Percentiles rank a stretch among this genome's conserved stretches.
Conservation (phyloP, 2,113 vertebrate genomes). For the Rallus limicola region DNA sequence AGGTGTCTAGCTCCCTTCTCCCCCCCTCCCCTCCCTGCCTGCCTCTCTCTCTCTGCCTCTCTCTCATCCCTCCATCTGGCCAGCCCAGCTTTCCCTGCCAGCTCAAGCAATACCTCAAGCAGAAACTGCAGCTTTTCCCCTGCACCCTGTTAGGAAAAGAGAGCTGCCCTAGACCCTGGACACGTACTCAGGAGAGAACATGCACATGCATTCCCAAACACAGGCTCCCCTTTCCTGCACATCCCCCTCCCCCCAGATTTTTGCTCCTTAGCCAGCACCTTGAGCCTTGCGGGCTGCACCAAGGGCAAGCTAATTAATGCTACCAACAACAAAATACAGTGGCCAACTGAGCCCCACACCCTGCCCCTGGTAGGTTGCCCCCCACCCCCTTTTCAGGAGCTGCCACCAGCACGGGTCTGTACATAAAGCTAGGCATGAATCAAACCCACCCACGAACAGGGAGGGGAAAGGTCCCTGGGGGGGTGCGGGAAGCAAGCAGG, state of each 20-base stretch:
- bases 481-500: not conserved
- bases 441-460: not conserved
- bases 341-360: not conserved
- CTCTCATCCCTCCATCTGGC: conserved; percentile 69
- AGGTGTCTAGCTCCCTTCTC: conserved; percentile 50
- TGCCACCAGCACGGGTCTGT: not conserved
- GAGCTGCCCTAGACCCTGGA: not conserved
- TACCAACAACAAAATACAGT: not conserved
- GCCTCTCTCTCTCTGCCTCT: conserved; percentile 50
- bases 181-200: not conserved
- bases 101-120: conserved; percentile 47
- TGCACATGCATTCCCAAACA: too few relatives aligned
- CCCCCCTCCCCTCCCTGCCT: conserved; percentile 52
- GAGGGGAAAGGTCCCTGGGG: not conserved
- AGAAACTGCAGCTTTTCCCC: conserved; percentile 39
- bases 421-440: not conserved
- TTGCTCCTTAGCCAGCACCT: conserved; percentile 43
- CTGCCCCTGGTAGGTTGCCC: not conserved
- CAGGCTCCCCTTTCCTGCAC: not conserved
- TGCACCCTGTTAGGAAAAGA: not conserved
- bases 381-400: not conserved
- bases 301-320: not conserved
- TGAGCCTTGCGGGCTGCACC: conserved; percentile 24
- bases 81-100: conserved; percentile 51
- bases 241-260: not conserved